Conservation (phyloP, 2,888 invertebrate genomes). For the Pollenia angustigena region DNA sequence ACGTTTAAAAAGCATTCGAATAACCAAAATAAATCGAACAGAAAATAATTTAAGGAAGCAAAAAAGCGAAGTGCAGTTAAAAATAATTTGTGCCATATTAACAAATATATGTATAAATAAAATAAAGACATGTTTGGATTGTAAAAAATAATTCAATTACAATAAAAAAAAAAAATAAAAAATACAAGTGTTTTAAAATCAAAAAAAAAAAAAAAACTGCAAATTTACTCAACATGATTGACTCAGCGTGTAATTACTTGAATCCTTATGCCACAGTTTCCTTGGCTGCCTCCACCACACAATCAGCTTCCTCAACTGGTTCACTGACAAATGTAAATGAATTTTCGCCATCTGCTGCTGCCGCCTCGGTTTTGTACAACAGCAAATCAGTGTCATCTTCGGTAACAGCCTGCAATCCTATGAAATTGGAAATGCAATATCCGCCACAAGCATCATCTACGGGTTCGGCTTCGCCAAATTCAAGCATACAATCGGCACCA, state of each 20-base stretch:
- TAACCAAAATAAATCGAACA: conserved; percentile 35
- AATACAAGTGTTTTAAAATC: conserved; percentile 9
- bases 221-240: conserved; percentile 79
- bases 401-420: conserved; percentile 71
- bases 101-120: conserved; percentile 18
- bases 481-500: conserved; percentile 82
- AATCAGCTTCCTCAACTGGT: conserved; percentile 53
- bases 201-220: neutral
- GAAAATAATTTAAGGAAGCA: conserved; percentile 1
- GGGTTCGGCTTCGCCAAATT: conserved; percentile 82
- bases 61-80: conserved; percentile 5
- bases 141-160: neutral
- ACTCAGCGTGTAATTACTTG: conserved; percentile 82
- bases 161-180: conserved; percentile 30
- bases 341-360: conserved; percentile 63
- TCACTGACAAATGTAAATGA: conserved; percentile 69
- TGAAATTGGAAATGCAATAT: conserved; percentile 83
- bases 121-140: conserved; percentile 9
- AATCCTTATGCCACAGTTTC: conserved; percentile 79
- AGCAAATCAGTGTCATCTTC: conserved; percentile 68
- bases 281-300: conserved; percentile 69
- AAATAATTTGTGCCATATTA: conserved; percentile 51
- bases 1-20: conserved; percentile 32
- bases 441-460: conserved; percentile 84
- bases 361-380: conserved; percentile 60